Conservation (phyloP, 2,797 vertebrate genomes). For the Chaenodraco wilsoni region DNA sequence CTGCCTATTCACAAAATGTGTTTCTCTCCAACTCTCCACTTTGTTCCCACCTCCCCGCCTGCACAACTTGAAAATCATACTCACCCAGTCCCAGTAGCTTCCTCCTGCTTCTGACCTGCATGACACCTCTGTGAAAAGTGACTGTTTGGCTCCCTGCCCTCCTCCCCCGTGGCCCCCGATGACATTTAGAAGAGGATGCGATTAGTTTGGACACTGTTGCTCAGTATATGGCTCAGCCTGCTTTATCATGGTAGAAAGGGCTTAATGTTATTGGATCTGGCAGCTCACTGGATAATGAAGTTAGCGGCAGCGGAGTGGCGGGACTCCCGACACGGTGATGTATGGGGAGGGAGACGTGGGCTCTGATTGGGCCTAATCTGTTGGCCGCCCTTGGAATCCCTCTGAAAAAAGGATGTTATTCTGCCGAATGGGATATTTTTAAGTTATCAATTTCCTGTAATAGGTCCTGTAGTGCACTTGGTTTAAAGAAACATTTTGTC, state of each 20-base stretch:
- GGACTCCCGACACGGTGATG: slow-evolving; percentile 35
- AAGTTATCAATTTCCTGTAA: slow-evolving; percentile 2
- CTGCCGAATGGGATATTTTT: slow-evolving; percentile 22
- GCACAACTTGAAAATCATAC: slow-evolving; percentile 4
- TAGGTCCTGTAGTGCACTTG: not conserved
- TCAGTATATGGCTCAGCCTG: slow-evolving; percentile 47
- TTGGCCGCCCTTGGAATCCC: slow-evolving; percentile 33
- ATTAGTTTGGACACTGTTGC: slow-evolving; percentile 62
- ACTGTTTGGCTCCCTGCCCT: slow-evolving; percentile 9
- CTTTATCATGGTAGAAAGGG: slow-evolving; percentile 58
- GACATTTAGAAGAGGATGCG: slow-evolving; percentile 66
- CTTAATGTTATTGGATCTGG: slow-evolving; percentile 73
- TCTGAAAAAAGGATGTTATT: slow-evolving; percentile 28
- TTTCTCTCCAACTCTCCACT: slow-evolving; percentile 31
- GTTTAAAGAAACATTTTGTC: slow-evolving; percentile 12
- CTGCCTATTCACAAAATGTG: slow-evolving; percentile 18
- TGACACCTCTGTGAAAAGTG: slow-evolving; percentile 36
- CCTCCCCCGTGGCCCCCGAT: slow-evolving; percentile 16
- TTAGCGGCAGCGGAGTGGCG: slow-evolving; percentile 44
- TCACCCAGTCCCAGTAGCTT: slow-evolving; percentile 14
- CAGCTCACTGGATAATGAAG: slow-evolving; percentile 71
- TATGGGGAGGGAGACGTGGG: slow-evolving; percentile 26
- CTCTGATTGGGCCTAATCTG: slow-evolving; percentile 58
- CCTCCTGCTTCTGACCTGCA: slow-evolving; percentile 26
- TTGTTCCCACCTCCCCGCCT: slow-evolving; percentile 39